Evolutionary conservation across 2,113 vertebrate genomes (phyloP).

Genomic region (Paramormyrops kingsleyae): DNA sequence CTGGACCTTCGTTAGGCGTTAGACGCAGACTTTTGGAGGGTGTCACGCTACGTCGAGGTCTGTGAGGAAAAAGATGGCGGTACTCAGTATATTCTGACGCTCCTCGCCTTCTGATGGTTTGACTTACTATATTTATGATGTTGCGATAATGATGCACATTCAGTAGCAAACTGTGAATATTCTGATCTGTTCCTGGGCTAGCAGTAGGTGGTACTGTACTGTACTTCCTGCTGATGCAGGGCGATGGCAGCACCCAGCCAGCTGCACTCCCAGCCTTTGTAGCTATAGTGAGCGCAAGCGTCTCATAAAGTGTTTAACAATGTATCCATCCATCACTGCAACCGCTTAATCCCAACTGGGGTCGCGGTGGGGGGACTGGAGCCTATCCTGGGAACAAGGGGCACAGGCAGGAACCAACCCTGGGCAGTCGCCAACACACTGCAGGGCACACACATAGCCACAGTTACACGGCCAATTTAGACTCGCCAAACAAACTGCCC

Average conservation of each 20-base stretch:
- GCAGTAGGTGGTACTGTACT: background rate
- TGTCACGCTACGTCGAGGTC: background rate
- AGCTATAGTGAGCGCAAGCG: background rate
- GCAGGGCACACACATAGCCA: too few relatives aligned
- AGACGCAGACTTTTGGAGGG: background rate
- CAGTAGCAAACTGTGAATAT: background rate
- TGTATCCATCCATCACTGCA: too few relatives aligned
- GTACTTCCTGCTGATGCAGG: background rate
- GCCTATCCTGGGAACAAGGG: too few relatives aligned
- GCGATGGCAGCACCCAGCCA: too few relatives aligned
- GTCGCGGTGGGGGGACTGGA: too few relatives aligned
- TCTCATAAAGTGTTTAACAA: too few relatives aligned
- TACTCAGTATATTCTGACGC: background rate
- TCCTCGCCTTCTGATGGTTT: background rate
- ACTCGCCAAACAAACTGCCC: too few relatives aligned
- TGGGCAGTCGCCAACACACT: too few relatives aligned
- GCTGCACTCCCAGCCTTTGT: background rate
- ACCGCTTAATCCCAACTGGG: too few relatives aligned
- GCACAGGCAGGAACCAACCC: too few relatives aligned
- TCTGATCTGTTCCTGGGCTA: background rate
- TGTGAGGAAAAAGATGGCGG: background rate
- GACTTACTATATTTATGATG: background rate
- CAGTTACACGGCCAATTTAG: background rate
- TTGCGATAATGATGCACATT: background rate
- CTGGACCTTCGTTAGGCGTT: background rate